These are phyloP conservation scores for Drosophila lacteicornis DNA, from an alignment of 1,140 invertebrate species.

Conservation along the genomic window DNA sequence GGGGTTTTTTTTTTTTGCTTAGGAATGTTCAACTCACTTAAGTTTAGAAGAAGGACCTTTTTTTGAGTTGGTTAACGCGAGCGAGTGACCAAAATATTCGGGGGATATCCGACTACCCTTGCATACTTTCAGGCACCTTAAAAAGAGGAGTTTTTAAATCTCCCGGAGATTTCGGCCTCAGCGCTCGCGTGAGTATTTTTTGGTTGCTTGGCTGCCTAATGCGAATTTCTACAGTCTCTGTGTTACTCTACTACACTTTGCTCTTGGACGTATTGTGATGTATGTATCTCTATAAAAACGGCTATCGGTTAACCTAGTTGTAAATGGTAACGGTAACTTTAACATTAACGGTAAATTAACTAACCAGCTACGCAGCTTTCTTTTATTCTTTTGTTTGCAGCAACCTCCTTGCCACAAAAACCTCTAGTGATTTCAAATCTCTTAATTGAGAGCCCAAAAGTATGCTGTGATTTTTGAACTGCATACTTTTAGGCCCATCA, in stretches of 20 bases:
- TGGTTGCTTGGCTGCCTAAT: conserved; percentile 77
- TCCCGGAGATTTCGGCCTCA: conserved; percentile 9
- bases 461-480: no score
- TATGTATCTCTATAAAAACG: conserved; percentile 67
- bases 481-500: neutral
- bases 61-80: conserved; percentile 63
- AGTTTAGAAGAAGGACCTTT: conserved; percentile 70
- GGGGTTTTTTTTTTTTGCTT: conserved; percentile 15
- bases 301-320: conserved; percentile 62
- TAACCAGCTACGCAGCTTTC: conserved; percentile 56
- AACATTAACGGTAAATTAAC: conserved; percentile 79
- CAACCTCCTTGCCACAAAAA: conserved; percentile 2
- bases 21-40: conserved; percentile 78
- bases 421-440: neutral
- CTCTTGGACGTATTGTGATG: conserved; percentile 83
- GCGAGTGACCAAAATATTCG: conserved; percentile 19
- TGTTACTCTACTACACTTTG: conserved; percentile 82
- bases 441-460: neutral
- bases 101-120: conserved; percentile 6
- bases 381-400: neutral
- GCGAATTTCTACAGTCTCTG: conserved; percentile 82
- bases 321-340: conserved; percentile 77
- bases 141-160: conserved; percentile 12
- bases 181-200: conserved; percentile 31
- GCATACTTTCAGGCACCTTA: conserved; percentile 27